Evolutionary conservation across 2,797 vertebrate species (phyloP), one percentile per base, ranked within the genome.

Genomic region (Sebastes trivittatus): DNA sequence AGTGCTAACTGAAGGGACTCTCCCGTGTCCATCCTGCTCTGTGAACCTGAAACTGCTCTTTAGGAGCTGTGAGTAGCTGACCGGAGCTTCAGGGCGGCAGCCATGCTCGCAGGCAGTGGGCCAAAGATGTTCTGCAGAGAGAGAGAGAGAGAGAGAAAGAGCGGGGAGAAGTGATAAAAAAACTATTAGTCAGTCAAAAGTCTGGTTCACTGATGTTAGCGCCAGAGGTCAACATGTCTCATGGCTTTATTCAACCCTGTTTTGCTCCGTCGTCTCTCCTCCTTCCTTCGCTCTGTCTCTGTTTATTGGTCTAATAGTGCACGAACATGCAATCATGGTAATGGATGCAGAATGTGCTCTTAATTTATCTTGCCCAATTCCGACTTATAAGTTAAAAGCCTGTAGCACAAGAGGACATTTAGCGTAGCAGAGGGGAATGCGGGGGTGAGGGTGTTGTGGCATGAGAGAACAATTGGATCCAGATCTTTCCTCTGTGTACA

Each of bases 371-470:
- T 14, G 36, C 42, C 80, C 75, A 70, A 9, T 83, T 78, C 68
- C 27, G 74, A 73, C 30, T 59, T 69, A 70, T 13, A 79, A 71
- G 78, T 83, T 80, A 75, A 86, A 88, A 80, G 79, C 86, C 90
- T 79, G 77, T 79, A 77, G 89, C 84, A 16, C 78, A 86, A 75
- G 77, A 81, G 32, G 85, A 88, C 90, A 88, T 91, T 92, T 87
- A 82, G 70, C 38, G 20, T 29, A 82, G 83, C 70, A 73, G 65
- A 65, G 58, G 60, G 54, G 75, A 67, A 59, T 76, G 79, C 2
- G 66, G 78, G 78, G 74, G 74, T 72, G 72, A 81, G 77, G 63
- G 74, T 80, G 81, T 68, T 72, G 68, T 75, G 80, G 82, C 85
- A 87, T 52, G 83, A 90, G 78, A 85, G 72, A 87, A 83, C 79